Evolutionary conservation across 2,797 vertebrate genomes (phyloP).

Genomic region (Cossypha dichroa): DNA sequence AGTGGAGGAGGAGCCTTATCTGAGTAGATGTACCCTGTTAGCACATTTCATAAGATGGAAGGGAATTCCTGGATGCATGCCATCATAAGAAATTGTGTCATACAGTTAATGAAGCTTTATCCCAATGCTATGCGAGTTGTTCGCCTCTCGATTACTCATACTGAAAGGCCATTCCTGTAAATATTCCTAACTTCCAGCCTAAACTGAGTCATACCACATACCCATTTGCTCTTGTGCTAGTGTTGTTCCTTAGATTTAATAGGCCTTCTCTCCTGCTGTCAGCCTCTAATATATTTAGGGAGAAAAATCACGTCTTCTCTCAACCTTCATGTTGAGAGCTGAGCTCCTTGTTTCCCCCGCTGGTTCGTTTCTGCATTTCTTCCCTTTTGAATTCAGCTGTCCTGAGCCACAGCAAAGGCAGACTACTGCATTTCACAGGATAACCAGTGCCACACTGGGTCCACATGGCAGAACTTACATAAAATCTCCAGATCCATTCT

Average conservation of each 20-base stretch:
- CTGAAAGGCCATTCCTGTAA: conserved; percentile 39
- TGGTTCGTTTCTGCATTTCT: not conserved
- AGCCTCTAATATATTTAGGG: not conserved
- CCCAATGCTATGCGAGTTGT: not conserved
- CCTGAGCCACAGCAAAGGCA: not conserved
- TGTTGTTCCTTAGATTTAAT: not conserved
- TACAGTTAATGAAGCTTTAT: conserved; percentile 32
- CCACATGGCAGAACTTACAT: not conserved
- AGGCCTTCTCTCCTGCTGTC: not conserved
- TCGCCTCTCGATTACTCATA: not conserved
- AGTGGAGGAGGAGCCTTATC: conserved; percentile 5
- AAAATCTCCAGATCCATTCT: not conserved
- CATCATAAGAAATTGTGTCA: conserved; percentile 17
- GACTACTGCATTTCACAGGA: not conserved
- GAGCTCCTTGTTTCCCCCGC: not conserved
- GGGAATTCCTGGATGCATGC: conserved; percentile 22
- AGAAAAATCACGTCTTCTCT: not conserved
- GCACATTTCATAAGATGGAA: conserved; percentile 10
- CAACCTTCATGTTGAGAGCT: not conserved
- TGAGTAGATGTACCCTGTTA: conserved; percentile 15
- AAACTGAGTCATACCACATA: not conserved
- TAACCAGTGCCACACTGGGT: rapidly evolving
- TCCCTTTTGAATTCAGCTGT: not conserved
- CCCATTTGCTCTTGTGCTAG: not conserved
- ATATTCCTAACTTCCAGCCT: conserved; percentile 15